Percentiles rank a stretch among this genome's conserved stretches.
Conservation (phyloP, 2,113 vertebrate species). For the Apodemus speciosus region DNA sequence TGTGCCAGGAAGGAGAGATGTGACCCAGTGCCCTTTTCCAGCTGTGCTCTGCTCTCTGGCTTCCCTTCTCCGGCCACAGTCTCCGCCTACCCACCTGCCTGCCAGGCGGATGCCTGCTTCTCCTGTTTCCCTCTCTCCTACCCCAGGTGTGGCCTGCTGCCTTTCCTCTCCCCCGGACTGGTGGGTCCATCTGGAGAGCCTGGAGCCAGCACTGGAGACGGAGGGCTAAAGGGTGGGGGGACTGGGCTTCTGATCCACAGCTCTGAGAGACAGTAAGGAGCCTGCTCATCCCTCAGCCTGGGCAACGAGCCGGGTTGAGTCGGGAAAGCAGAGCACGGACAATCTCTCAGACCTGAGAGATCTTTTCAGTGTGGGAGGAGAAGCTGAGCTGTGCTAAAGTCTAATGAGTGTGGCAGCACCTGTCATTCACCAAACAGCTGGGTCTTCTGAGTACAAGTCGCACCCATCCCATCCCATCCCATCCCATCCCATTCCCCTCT, state of each 20-base stretch:
- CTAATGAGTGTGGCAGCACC: not conserved
- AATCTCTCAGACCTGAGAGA: not conserved
- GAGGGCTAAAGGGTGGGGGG: not conserved
- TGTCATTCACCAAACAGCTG: not conserved
- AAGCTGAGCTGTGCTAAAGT: not conserved
- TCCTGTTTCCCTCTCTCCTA: not conserved
- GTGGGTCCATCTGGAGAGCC: not conserved
- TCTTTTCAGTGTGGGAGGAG: not conserved
- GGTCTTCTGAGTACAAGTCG: not conserved
- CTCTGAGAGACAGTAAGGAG: not conserved
- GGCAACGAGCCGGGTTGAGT: not conserved
- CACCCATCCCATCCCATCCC: not conserved
- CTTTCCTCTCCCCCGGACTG: not conserved
- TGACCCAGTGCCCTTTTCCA: not conserved
- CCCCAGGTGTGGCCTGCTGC: not conserved
- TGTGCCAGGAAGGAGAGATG: not conserved
- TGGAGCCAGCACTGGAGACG: not conserved
- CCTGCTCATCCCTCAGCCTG: not conserved
- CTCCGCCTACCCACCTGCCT: slow-evolving; percentile 26
- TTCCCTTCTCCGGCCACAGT: not conserved
- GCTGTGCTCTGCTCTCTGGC: slow-evolving; percentile 6
- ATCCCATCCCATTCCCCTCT: not conserved
- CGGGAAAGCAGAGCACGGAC: not conserved
- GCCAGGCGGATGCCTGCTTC: not conserved
- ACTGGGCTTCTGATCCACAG: not conserved